These are phyloP conservation scores for Saturnia japonica DNA, from an alignment of 2,888 invertebrate genomes.

Conservation along the genomic window DNA sequence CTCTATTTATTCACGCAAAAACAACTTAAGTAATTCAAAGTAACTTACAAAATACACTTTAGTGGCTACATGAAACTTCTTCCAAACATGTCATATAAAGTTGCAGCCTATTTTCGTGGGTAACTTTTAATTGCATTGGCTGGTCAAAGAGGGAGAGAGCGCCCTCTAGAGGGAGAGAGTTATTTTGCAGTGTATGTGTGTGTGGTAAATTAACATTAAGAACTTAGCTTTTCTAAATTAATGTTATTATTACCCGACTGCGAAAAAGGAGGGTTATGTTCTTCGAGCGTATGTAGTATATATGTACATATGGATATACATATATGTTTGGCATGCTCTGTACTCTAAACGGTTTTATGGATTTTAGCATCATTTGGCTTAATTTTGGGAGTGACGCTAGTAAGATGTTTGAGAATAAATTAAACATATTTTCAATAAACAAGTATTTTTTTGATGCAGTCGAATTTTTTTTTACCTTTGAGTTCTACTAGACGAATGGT, in stretches of 20 bases:
- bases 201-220: not conserved
- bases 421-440: too few species aligned
- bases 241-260: conserved; percentile 1
- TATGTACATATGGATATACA: too few species aligned
- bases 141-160: conserved; percentile 30
- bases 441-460: too few species aligned
- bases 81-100: conserved; percentile 26
- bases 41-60: conserved; percentile 1
- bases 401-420: too few species aligned
- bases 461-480: too few species aligned
- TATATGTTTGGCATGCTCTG: too few species aligned
- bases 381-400: too few species aligned
- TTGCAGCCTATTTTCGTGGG: conserved; percentile 28
- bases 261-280: too few species aligned
- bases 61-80: conserved; percentile 17
- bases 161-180: conserved; percentile 17
- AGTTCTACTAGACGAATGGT: too few species aligned
- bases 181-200: conserved; percentile 11
- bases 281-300: too few species aligned
- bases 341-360: too few species aligned
- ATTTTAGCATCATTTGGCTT: too few species aligned
- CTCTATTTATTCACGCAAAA: not conserved
- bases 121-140: conserved; percentile 46
- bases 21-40: not conserved
- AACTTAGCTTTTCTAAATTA: not conserved